A percentile compares a stretch with the other conserved stretches of the same genome.
Evolutionary conservation across 2,113 vertebrate genomes (phyloP).

Genomic region (Coreoperca whiteheadi): DNA sequence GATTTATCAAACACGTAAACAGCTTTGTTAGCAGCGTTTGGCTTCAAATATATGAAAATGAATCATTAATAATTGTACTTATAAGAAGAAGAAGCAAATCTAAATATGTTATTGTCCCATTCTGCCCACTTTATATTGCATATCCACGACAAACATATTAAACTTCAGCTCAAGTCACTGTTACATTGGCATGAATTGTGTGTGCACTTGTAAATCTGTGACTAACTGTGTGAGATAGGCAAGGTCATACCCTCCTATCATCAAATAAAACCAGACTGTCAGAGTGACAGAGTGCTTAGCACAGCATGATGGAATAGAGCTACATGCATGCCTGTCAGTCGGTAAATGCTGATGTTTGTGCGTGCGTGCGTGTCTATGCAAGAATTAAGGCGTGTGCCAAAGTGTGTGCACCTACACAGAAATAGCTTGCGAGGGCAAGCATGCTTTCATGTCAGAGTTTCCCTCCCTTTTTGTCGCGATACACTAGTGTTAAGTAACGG

Average conservation of each 20-base stretch:
- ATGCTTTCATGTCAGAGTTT: background rate
- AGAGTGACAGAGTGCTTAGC: constrained; percentile 72
- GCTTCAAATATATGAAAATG: background rate
- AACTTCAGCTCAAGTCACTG: constrained; percentile 27
- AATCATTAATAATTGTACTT: background rate
- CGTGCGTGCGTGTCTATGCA: constrained; percentile 9
- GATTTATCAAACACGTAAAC: background rate
- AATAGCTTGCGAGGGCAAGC: background rate
- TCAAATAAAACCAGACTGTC: constrained; percentile 71
- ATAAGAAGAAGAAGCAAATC: background rate
- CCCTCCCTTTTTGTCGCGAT: background rate
- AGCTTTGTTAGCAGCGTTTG: background rate
- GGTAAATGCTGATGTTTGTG: constrained; percentile 22
- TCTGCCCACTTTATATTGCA: background rate
- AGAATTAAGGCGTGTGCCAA: constrained; percentile 34
- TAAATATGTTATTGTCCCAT: background rate
- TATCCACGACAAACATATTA: background rate
- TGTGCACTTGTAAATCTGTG: constrained; percentile 56
- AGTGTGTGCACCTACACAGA: background rate
- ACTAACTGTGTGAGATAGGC: constrained; percentile 62
- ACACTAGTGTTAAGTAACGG: constrained; percentile 1
- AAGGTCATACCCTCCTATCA: constrained; percentile 72
- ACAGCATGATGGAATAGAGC: constrained; percentile 62
- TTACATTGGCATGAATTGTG: constrained; percentile 22
- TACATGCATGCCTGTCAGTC: constrained; percentile 46